Conservation (phyloP, 2,888 invertebrate genomes). For the Beris morrisii region DNA sequence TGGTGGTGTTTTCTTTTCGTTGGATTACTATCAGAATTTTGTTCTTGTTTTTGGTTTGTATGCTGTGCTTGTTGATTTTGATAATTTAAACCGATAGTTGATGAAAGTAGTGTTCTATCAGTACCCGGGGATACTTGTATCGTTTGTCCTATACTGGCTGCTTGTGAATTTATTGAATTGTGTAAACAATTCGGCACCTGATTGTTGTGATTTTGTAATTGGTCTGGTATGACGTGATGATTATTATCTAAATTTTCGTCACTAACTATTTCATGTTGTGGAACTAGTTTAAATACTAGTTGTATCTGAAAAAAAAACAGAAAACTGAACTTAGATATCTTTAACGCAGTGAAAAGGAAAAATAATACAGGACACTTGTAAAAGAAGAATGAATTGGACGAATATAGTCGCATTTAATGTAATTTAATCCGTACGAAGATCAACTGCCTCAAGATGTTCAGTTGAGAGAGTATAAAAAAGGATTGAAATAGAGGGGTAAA, state of each 20-base stretch:
- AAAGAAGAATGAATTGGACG: too few species aligned
- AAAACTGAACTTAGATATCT: conserved; percentile 4
- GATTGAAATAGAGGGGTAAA: too few species aligned
- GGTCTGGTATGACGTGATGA: background rate
- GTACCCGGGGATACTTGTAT: conserved; percentile 3
- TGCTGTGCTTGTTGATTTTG: conserved; percentile 9
- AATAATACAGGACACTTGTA: too few species aligned
- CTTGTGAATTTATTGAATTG: conserved; percentile 4
- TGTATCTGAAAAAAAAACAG: conserved; percentile 45
- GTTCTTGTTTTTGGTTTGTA: conserved; percentile 10
- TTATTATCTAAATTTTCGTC: conserved; percentile 1
- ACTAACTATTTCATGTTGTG: conserved; percentile 16
- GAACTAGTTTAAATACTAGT: conserved; percentile 42
- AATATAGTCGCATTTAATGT: too few species aligned
- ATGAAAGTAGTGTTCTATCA: background rate
- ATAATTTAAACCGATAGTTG: background rate
- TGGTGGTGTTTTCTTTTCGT: background rate
- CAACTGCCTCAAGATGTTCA: too few species aligned
- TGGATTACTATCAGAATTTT: conserved; percentile 7
- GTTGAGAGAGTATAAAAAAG: too few species aligned
- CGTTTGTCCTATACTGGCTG: background rate
- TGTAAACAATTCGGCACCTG: background rate
- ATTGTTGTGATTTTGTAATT: conserved; percentile 2
- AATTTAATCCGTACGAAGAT: too few species aligned
- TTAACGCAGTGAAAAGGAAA: too few species aligned